Conservation (phyloP, 2,888 invertebrate genomes). For the Mythimna ferrago region DNA sequence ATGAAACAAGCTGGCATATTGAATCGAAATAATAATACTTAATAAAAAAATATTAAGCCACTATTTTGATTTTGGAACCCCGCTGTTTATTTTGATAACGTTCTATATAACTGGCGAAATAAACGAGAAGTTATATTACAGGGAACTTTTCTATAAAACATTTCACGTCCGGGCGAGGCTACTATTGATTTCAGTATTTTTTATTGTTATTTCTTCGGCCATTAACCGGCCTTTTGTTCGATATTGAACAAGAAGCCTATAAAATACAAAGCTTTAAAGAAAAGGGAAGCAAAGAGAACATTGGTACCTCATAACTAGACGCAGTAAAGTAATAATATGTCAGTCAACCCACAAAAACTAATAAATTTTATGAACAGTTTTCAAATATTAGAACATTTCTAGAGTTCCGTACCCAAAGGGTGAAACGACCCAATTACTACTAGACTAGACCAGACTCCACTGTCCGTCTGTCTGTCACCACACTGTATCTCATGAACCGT, state of each 20-base stretch:
- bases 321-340: too few relatives aligned
- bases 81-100: background rate
- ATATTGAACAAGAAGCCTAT: conserved; percentile 35
- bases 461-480: too few relatives aligned
- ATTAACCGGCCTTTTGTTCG: conserved; percentile 32
- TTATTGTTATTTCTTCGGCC: conserved; percentile 43
- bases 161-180: conserved; percentile 1
- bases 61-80: background rate
- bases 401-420: too few relatives aligned
- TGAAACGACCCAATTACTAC: too few relatives aligned
- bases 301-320: background rate
- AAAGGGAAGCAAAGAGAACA: conserved; percentile 1
- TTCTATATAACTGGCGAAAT: conserved; percentile 9
- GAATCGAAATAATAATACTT: background rate
- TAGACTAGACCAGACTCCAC: too few relatives aligned
- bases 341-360: too few relatives aligned
- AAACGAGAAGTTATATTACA: conserved; percentile 7
- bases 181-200: conserved; percentile 43
- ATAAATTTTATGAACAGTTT: too few relatives aligned
- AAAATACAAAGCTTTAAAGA: conserved; percentile 28
- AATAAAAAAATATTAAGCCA: background rate
- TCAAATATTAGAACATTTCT: too few relatives aligned
- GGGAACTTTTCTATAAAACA: conserved; percentile 8
- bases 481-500: too few relatives aligned
- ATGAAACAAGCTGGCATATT: too few relatives aligned